phyloP scores from a whole-genome alignment of 2,888 invertebrate species.

The Fabriciana adippe region DNA sequence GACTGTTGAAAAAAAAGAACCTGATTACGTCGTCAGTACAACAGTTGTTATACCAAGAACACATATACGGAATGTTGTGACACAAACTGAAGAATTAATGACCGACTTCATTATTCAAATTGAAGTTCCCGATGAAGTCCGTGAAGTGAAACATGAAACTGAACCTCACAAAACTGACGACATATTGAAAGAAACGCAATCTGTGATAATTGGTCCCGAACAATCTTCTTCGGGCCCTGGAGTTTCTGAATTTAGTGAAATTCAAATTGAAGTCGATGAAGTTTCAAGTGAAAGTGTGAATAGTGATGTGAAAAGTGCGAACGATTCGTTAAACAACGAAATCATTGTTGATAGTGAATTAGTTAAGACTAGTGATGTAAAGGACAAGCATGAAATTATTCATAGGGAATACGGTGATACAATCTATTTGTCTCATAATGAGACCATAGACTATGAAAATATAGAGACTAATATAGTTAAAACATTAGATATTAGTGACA shows the following conservation, averaged over 20 bases:
- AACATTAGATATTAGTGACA: constrained; percentile 53
- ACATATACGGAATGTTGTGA: constrained; percentile 31
- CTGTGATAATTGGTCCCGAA: constrained; percentile 39
- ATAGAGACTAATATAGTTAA: constrained; percentile 59
- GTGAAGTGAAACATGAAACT: constrained; percentile 24
- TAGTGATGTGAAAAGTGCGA: constrained; percentile 33
- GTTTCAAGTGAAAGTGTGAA: constrained; percentile 25
- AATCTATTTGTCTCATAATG: constrained; percentile 55
- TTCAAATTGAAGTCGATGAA: constrained; percentile 8
- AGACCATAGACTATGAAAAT: constrained; percentile 50
- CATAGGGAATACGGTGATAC: constrained; percentile 51
- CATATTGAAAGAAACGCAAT: constrained; percentile 27
- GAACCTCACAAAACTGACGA: constrained; percentile 33
- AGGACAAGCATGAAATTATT: constrained; percentile 32
- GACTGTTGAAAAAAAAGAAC: constrained; percentile 10
- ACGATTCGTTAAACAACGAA: constrained; percentile 35
- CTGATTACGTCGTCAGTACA: constrained; percentile 28
- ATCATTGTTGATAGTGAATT: constrained; percentile 34
- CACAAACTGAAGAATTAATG: constrained; percentile 33
- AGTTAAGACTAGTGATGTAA: constrained; percentile 47
- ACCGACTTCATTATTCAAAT: constrained; percentile 27
- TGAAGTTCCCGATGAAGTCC: constrained; percentile 17
- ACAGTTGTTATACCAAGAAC: constrained; percentile 32
- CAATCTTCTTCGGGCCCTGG: constrained; percentile 20
- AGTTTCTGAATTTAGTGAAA: constrained; percentile 25